Evolutionary conservation across 2,888 invertebrate genomes (phyloP).

Genomic region (Epiblema foenella): DNA sequence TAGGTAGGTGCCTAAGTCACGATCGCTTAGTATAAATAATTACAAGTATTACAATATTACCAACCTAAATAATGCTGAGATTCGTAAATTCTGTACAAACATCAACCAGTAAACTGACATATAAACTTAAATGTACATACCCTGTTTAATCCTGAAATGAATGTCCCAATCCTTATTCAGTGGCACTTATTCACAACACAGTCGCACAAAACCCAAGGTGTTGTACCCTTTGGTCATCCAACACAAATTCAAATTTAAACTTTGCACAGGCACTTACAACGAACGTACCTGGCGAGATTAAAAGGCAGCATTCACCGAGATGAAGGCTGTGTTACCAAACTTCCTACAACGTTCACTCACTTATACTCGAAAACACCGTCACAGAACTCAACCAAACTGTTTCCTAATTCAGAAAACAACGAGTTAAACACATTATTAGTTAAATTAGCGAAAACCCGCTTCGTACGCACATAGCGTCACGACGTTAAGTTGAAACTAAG

Average conservation of each 20-base stretch:
- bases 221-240: slow-evolving; percentile 61
- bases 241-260: slow-evolving; percentile 78
- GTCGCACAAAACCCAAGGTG: slow-evolving; percentile 64
- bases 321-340: slow-evolving; percentile 66
- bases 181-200: slow-evolving; percentile 67
- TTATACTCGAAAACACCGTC: slow-evolving; percentile 58
- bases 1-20: too few relatives aligned
- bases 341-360: slow-evolving; percentile 55
- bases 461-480: slow-evolving; percentile 72
- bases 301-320: slow-evolving; percentile 72
- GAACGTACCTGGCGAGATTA: slow-evolving; percentile 80
- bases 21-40: neutral
- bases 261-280: slow-evolving; percentile 80
- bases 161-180: slow-evolving; percentile 71
- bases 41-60: too few relatives aligned
- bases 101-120: too few relatives aligned
- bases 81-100: too few relatives aligned
- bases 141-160: slow-evolving; percentile 69
- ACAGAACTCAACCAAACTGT: slow-evolving; percentile 62
- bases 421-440: slow-evolving; percentile 70
- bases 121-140: slow-evolving; percentile 63
- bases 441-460: slow-evolving; percentile 64
- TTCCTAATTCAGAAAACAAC: slow-evolving; percentile 64
- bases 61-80: too few relatives aligned
- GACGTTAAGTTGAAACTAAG: slow-evolving; percentile 82